Base-by-base conservation (phyloP, 2,113 vertebrate genomes). In the Trinectes maculatus region DNA sequence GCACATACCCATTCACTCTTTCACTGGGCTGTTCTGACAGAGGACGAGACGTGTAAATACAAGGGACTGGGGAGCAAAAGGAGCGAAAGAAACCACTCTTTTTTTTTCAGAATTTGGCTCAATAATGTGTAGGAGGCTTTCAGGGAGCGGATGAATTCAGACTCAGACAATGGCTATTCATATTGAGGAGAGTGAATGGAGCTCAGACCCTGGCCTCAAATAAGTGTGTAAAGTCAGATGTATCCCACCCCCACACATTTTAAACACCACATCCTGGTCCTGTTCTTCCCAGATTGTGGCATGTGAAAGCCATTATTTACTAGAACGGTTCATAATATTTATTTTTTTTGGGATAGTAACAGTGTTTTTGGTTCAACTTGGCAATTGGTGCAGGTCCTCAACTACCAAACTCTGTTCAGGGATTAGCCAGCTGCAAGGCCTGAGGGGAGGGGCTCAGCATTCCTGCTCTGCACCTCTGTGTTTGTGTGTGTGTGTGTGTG, bases 351-450 rank as follows among this genome's bases (percentile, higher is more conserved):
- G 5, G 8, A 18, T 62, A 29, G 34, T 6, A 46, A 36, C 48
- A 13, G 8, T 11, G 26, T 53, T 24, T 54, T 37, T 42, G 63
- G 51, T 81, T 77, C 25, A 52, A 60, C 22, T 79, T 75, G 44
- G 22, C 44, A 66, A 67, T 69, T 71, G 69, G 13, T 53, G 36
- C 34, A 62, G 55, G 67, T 73, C 65, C 85, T 68, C 48, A 84
- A 77, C 58, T 63, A 25, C 61, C 42, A 39, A 25, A 26, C 37
- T 82, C 59, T 72, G 64, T 60, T 86, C 53, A 33, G 72, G 80
- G 88, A 89, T 91, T 90, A 87, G 78, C 77, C 87, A 91, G 85
- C 85, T 91, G 87, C 82, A 85, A 49, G 24, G 43, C 39, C 39
- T 5, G 57, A 82, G 57, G 73, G 84, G 83, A 79, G 86, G 88